Percentiles rank a stretch among this genome's conserved stretches.
Evolutionary conservation across 2,888 invertebrate species (phyloP).

Genomic region (Leucozona laternaria): DNA sequence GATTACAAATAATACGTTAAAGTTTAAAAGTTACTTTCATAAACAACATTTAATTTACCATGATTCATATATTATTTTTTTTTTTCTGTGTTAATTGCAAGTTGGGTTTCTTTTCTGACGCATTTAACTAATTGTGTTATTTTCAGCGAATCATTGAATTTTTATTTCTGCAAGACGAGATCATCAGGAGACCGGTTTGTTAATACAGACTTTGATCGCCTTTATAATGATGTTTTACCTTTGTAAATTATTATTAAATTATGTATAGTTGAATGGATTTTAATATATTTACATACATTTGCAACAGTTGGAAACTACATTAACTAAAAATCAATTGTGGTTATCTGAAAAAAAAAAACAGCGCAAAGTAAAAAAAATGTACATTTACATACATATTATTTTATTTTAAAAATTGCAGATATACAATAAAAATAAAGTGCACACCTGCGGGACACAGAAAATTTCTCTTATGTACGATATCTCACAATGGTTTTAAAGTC

Average conservation of each 20-base stretch:
- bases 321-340: too few species aligned
- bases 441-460: too few species aligned
- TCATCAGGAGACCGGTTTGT: neutral
- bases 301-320: too few species aligned
- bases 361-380: too few species aligned
- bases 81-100: neutral
- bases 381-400: too few species aligned
- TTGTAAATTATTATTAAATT: neutral
- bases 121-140: neutral
- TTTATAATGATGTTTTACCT: neutral
- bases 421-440: too few species aligned
- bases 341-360: too few species aligned
- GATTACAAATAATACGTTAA: neutral
- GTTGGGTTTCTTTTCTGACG: conserved; percentile 15
- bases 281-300: neutral
- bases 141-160: neutral
- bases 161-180: neutral
- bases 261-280: neutral
- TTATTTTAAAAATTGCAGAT: too few species aligned
- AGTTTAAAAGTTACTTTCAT: neutral
- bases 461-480: too few species aligned
- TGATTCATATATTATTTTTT: neutral
- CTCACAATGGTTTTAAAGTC: too few species aligned
- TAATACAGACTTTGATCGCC: neutral
- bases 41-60: neutral